Evolutionary conservation across 1,140 invertebrate genomes (phyloP), one percentile per base, ranked within the genome.

Genomic region (Euglossa dilemma): DNA sequence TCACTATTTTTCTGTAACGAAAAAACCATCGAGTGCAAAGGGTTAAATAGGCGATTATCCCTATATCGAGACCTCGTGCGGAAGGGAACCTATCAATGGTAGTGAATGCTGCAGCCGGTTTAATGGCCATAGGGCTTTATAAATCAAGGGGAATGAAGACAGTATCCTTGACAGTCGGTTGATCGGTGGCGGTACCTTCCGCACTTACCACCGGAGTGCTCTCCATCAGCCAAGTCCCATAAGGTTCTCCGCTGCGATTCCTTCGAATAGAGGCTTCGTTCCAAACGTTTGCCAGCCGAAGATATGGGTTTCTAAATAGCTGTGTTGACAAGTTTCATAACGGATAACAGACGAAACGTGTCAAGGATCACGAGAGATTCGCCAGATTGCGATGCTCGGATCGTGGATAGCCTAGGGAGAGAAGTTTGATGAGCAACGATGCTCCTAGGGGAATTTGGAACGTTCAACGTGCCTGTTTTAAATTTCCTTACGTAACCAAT

Each of bases 231-330:
- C 43, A 43, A 56, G 43, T 72, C 23, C 52, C 70, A 56, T 72
- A 72, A 72, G 52, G 0, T 36, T 72, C 28, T 28, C 70, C 6
- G 20, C 20, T 72, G n/a, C 25, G 52, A 56, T 56, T 43, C 52
- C 28, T 20, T 72, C 20, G n/a, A 56, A 72, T 43, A 43, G 28
- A 72, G 20, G 28, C 28, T 20, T 54, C 25, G 6, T 20, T 56
- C 0, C 0, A 6, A 56, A 72, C 20, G 70, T 20, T n/a, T 56
- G 52, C 52, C 56, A 12, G 28, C 23, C 52, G 18, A 36, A 52
- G 52, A 56, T 72, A 43, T 56, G 52, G 14, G 14, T 72, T 72
- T 56, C 50, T 72, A 72, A 72, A 72, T 72, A 72, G 28, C 52
- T 56, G 36, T 23, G 52, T 50, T 72, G 70, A 72, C 25, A 72